Evolutionary conservation across 2,113 vertebrate genomes (phyloP), one percentile per base, ranked within the genome.

Genomic region (Takifugu flavidus): DNA sequence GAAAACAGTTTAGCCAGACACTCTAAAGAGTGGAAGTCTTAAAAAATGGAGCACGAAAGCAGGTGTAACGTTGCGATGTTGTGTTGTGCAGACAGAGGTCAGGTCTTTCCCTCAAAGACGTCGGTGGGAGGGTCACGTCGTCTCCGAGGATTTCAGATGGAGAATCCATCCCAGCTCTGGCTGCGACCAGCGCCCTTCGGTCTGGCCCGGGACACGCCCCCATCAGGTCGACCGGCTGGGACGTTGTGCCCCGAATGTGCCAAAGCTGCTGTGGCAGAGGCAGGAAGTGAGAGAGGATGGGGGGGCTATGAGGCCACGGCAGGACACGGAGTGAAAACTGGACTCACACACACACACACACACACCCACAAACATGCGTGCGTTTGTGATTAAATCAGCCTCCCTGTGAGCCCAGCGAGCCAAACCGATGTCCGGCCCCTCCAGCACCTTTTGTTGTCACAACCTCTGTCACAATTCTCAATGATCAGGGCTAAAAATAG

Each of bases 401-500:
- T 62, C 51, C 67, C 65, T 70, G 58, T 47, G 1, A 31, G 63
- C 57, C 45, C 58, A 58, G 63, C 53, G 39, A 62, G 54, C 63
- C 54, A 42, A n/a, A 53, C 54, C 46, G 61, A 25, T 20, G 26
- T 50, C 51, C 53, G 8, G 11, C 72, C 78, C 74, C 72, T 80
- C 53, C 57, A 73, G 74, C 56, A n/a, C 63, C 76, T 80, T 67
- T 49, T 63, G 64, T 68, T 64, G 66, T 74, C 72, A 75, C 71
- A 67, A 73, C 63, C 62, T 44, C 71, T 72, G 66, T 80, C 75
- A 78, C 79, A 14, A n/a, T 43, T 43, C 13, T 43, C 13, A 85
- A 82, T 78, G 67, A 75, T 63, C 43, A 62, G 15, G 7, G 70
- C 70, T 82, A 79, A 84, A 67, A 82, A 84, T 85, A 85, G 74